Evolutionary conservation across 2,888 invertebrate species (phyloP).

Genomic region (Xanthorhoe designata): DNA sequence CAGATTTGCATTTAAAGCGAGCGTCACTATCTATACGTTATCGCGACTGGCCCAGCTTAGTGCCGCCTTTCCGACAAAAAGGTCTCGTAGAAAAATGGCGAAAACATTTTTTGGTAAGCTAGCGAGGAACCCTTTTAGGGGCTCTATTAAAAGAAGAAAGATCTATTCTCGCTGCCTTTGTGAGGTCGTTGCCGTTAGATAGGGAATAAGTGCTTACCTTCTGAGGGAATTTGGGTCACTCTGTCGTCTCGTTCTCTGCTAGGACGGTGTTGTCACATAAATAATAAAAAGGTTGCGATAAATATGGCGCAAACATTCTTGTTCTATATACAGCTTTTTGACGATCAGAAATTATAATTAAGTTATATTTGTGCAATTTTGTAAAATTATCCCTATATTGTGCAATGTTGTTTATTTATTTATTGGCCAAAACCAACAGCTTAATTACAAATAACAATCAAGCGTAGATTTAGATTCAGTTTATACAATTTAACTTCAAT

Average conservation of each 20-base stretch:
- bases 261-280: slow-evolving; percentile 34
- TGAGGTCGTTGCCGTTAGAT: slow-evolving; percentile 51
- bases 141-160: slow-evolving; percentile 65
- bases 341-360: not conserved
- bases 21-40: slow-evolving; percentile 59
- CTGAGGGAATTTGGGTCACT: slow-evolving; percentile 52
- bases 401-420: not conserved
- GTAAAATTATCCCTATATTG: slow-evolving; percentile 3
- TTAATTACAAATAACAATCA: no score
- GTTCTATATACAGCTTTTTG: slow-evolving; percentile 10
- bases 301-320: slow-evolving; percentile 20
- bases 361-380: not conserved
- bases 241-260: slow-evolving; percentile 10
- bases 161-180: slow-evolving; percentile 58
- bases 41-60: slow-evolving; percentile 53
- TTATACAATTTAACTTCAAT: not conserved
- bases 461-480: no score
- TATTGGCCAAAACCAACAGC: no score
- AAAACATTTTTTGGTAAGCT: slow-evolving; percentile 57
- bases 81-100: slow-evolving; percentile 57
- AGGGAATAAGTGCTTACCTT: slow-evolving; percentile 50
- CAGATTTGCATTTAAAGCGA: slow-evolving; percentile 69
- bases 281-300: slow-evolving; percentile 36
- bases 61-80: slow-evolving; percentile 55
- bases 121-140: slow-evolving; percentile 61